Evolutionary conservation across 2,888 invertebrate species (phyloP), one percentile per base, ranked within the genome.

Genomic region (Anagyrus pseudococci): DNA sequence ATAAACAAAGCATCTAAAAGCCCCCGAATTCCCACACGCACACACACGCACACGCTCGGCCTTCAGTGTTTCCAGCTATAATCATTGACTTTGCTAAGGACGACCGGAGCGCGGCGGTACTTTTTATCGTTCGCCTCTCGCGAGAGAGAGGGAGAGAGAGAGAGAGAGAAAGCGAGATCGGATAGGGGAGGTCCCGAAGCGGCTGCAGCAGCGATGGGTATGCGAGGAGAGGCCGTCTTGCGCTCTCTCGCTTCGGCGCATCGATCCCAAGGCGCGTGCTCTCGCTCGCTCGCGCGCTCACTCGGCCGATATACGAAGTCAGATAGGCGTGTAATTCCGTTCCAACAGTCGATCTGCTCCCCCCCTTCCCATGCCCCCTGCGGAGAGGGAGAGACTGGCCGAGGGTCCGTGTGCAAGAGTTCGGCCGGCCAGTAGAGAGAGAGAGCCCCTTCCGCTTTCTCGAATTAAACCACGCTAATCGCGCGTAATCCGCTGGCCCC

Each of bases 381-480:
- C 19, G 17, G 17, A 23, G 47, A 48, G 40, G 17, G 17, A 23
- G 47, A 48, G 40, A 25, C 15, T 10, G 13, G 40, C 13, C 7
- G n/a, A 46, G 19, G n/a, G n/a, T n/a, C n/a, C n/a, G n/a, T n/a
- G n/a, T n/a, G n/a, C n/a, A n/a, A n/a, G n/a, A n/a, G n/a, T n/a
- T n/a, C n/a, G n/a, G n/a, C n/a, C n/a, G n/a, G n/a, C n/a, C n/a
- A n/a, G n/a, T n/a, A n/a, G n/a, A n/a, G 43, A 23, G 40, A 33
- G 46, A 26, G 40, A 40, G 58, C 37, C 58, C 25, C 54, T 54
- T 58, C 33, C 55, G 41, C 53, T 56, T 50, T 58, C 52, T 55
- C 55, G 47, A 62, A 66, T 66, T 59, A 59, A 57, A 56, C 22
- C 25, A 15, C 23, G 48, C 56, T 66, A 62, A 66, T 66, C 62